Percentiles rank a stretch among this genome's conserved stretches.
Evolutionary conservation across 2,797 vertebrate species (phyloP).

Genomic region (Okamejei kenojei): DNA sequence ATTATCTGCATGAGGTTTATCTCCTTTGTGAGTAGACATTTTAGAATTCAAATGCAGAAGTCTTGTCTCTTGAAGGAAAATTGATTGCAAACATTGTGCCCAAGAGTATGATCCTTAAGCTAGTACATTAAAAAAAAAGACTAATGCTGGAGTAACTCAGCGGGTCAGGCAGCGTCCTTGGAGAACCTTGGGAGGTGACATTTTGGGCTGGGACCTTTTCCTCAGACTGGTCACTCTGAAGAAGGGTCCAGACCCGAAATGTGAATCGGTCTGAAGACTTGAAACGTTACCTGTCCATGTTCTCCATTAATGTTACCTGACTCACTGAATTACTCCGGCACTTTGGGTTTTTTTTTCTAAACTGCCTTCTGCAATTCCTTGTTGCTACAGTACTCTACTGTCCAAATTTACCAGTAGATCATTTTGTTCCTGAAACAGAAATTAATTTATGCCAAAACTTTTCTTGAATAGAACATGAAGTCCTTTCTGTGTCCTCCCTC

Average conservation of each 20-base stretch:
- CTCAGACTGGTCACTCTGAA: too few species aligned
- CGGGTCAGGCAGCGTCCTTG: too few species aligned
- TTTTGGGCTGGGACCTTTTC: too few species aligned
- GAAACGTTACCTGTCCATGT: too few species aligned
- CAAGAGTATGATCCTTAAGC: not conserved
- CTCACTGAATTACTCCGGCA: too few species aligned
- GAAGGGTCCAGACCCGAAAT: too few species aligned
- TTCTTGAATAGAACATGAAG: not conserved
- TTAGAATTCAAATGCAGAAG: not conserved
- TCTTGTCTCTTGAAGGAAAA: not conserved
- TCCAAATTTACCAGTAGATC: not conserved
- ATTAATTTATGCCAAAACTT: not conserved
- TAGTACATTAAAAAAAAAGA: not conserved
- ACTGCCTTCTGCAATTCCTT: too few species aligned
- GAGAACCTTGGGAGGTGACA: too few species aligned
- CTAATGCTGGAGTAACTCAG: not conserved
- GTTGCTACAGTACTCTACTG: not conserved
- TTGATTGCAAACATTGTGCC: not conserved
- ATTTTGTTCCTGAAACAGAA: not conserved
- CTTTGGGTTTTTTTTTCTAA: too few species aligned
- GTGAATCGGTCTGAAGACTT: too few species aligned
- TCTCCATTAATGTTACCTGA: too few species aligned
- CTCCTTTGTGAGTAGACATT: not conserved
- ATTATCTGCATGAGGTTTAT: not conserved
- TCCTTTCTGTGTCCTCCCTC: not conserved